phyloP scores from a whole-genome alignment of 2,113 vertebrate genomes.

The Bubo bubo region DNA sequence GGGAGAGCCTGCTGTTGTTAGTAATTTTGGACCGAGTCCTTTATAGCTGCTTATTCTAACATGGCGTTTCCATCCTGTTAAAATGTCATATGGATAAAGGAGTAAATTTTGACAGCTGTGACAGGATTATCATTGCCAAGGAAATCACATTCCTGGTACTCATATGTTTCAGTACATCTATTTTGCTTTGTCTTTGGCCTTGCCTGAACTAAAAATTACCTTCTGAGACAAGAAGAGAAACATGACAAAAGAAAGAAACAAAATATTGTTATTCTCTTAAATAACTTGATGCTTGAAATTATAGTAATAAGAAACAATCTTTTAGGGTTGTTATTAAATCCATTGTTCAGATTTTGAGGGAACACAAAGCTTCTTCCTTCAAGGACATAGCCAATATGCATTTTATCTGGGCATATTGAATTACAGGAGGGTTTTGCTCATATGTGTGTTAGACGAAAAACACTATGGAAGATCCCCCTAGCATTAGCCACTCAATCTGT shows the following conservation, averaged over 20 bases:
- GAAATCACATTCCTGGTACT: constrained; percentile 59
- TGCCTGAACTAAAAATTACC: constrained; percentile 39
- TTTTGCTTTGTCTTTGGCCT: constrained; percentile 62
- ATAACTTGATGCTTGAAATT: background rate
- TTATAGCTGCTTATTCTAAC: constrained; percentile 72
- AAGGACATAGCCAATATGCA: background rate
- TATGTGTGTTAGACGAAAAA: background rate
- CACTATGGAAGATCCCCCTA: background rate
- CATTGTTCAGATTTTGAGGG: background rate
- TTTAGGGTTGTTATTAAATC: background rate
- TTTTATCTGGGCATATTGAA: background rate
- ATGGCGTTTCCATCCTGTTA: constrained; percentile 68
- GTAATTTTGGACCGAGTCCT: constrained; percentile 61
- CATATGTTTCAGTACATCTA: constrained; percentile 59
- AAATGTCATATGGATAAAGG: constrained; percentile 79
- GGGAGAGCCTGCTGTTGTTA: constrained; percentile 58
- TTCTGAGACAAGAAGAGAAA: constrained; percentile 24
- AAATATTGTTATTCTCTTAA: background rate
- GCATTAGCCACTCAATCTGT: background rate
- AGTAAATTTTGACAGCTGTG: constrained; percentile 75
- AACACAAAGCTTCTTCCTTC: background rate
- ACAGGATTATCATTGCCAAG: constrained; percentile 74
- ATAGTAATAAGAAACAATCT: background rate
- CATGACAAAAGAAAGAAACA: background rate
- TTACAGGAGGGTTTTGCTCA: background rate